A percentile compares a stretch with the other conserved stretches of the same genome.
phyloP scores from a whole-genome alignment of 2,797 vertebrate genomes.

The Thalassophryne amazonica region DNA sequence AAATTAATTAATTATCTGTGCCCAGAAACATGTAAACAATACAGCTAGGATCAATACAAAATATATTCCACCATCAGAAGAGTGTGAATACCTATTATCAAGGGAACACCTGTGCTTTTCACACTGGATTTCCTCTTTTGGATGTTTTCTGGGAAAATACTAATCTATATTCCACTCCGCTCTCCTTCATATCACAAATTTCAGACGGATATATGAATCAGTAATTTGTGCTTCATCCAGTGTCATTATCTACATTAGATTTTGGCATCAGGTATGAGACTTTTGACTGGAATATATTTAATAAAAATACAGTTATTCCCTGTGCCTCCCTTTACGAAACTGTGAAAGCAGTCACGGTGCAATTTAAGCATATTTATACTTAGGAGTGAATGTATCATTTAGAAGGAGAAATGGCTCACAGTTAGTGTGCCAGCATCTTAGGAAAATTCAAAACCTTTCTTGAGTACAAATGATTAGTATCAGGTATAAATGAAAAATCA shows the following conservation, averaged over 20 bases:
- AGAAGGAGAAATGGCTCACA: conserved; percentile 50
- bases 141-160: conserved; percentile 62
- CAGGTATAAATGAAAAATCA: conserved; percentile 49
- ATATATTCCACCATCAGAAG: conserved; percentile 62
- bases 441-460: conserved; percentile 44
- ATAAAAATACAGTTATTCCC: conserved; percentile 49
- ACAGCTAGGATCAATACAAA: conserved; percentile 78
- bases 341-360: conserved; percentile 43
- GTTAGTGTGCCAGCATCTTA: conserved; percentile 38
- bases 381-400: conserved; percentile 59
- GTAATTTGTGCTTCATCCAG: conserved; percentile 37
- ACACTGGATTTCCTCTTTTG: conserved; percentile 36
- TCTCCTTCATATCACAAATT: conserved; percentile 54
- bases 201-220: conserved; percentile 36
- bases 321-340: conserved; percentile 41
- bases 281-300: conserved; percentile 56
- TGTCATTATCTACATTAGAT: conserved; percentile 46
- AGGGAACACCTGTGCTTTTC: conserved; percentile 51
- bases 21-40: conserved; percentile 78
- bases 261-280: conserved; percentile 49
- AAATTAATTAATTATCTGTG: conserved; percentile 70
- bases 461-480: conserved; percentile 63
- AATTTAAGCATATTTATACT: conserved; percentile 49
- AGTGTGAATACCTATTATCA: conserved; percentile 53
- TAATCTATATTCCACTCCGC: conserved; percentile 57